Percentiles rank a stretch among this genome's conserved stretches.
phyloP scores from a whole-genome alignment of 2,888 invertebrate species.

The Platycnemis pennipes region DNA sequence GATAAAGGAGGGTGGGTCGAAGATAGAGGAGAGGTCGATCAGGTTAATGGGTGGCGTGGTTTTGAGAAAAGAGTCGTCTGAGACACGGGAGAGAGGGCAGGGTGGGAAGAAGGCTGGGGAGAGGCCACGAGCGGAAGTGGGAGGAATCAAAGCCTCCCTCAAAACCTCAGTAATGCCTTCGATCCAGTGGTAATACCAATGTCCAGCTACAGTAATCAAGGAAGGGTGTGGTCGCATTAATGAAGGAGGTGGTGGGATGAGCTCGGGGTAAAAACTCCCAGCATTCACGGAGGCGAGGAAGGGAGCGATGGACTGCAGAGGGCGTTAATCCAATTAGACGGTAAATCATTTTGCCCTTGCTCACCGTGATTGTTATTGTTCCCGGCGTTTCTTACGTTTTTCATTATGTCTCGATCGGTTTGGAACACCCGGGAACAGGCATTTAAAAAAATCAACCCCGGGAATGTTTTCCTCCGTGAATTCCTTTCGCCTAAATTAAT shows the following conservation, averaged over 20 bases:
- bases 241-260: neutral
- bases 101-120: neutral
- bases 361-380: neutral
- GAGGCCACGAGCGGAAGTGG: constrained; percentile 34
- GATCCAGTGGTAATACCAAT: constrained; percentile 38
- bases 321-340: neutral
- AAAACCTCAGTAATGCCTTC: constrained; percentile 23
- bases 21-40: too few relatives aligned
- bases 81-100: neutral
- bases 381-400: neutral
- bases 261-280: neutral
- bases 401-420: neutral
- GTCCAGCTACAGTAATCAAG: constrained; percentile 52
- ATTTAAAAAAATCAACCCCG: too few relatives aligned
- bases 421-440: too few relatives aligned
- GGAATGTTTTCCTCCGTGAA: too few relatives aligned
- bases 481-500: too few relatives aligned
- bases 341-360: neutral
- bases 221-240: constrained; percentile 50
- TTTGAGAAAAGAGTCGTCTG: neutral
- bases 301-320: neutral
- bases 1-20: too few relatives aligned
- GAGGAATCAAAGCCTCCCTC: constrained; percentile 17
- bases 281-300: neutral
- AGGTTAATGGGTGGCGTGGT: too few relatives aligned